Evolutionary conservation across 2,888 invertebrate species (phyloP).

Genomic region (Erebia ligea): DNA sequence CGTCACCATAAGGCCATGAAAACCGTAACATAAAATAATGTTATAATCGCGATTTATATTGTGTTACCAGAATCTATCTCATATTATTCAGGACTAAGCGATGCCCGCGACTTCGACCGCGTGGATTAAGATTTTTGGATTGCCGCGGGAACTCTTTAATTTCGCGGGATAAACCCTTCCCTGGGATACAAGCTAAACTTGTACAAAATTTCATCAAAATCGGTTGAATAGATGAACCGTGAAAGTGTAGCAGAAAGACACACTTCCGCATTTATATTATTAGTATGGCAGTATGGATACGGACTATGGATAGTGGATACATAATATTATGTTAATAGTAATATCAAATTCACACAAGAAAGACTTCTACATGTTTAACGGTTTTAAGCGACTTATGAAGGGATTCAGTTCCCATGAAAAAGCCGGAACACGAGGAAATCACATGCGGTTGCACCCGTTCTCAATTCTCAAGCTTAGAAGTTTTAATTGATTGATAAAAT

Average conservation of each 20-base stretch:
- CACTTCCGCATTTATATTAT: too few relatives aligned
- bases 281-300: too few relatives aligned
- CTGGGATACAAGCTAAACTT: too few relatives aligned
- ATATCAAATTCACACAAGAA: conserved; percentile 5
- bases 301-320: too few relatives aligned
- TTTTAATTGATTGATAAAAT: background rate
- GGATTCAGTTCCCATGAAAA: conserved; percentile 58
- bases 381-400: background rate
- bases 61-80: background rate
- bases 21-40: background rate
- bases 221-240: too few relatives aligned
- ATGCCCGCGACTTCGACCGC: too few relatives aligned
- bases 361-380: background rate
- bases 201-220: too few relatives aligned
- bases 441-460: conserved; percentile 40
- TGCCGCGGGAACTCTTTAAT: too few relatives aligned
- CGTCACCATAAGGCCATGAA: background rate
- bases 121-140: too few relatives aligned
- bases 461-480: background rate
- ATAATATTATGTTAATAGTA: background rate
- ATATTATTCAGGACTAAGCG: too few relatives aligned
- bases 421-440: conserved; percentile 60
- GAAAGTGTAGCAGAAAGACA: too few relatives aligned
- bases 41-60: background rate
- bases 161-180: too few relatives aligned